Base-by-base conservation (phyloP, 2,888 invertebrate genomes). In the Dilophus febrilis region DNA sequence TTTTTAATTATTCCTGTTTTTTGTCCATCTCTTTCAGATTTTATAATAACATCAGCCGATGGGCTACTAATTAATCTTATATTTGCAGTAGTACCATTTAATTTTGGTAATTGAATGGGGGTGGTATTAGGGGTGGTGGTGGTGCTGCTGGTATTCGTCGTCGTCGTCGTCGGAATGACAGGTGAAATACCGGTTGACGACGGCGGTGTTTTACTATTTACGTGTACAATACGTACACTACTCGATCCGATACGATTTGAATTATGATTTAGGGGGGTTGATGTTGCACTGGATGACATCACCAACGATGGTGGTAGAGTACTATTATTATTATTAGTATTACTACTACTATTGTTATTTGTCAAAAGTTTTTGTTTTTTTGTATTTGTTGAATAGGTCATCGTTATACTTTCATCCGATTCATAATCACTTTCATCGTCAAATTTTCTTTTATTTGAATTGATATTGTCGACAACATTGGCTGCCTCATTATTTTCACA, bases 401-500 rank as follows among this genome's bases (percentile, higher is more conserved):
- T n/a, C n/a, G n/a, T n/a, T n/a, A n/a, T n/a, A n/a, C n/a, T n/a
- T n/a, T n/a, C n/a, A n/a, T n/a, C n/a, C n/a, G n/a, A n/a, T 3
- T 69, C 68, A 2, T 64, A 65, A 45, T 69, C 68, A 16, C 67
- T 64, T 38, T 68, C 68, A n/a, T 38, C n/a, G 14, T 64, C 64
- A 3, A 64, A 52, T 44, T 66, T 65, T 14, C 67, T 58, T 46
- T 68, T 70, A 13, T 6, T 19, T n/a, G 34, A 6, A 18, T 22
- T 22, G n/a, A n/a, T n/a, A n/a, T n/a, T n/a, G n/a, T n/a, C n/a
- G n/a, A 61, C 59, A 49, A 46, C 38, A 12, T 45, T 44, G 14
- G 42, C 54, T 40, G 55, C 59, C 2, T 70, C 70, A 16, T 68
- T 68, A 6, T 71, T 76, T 12, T 81, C 81, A 48, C 81, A 82